These are phyloP conservation scores for Dorcus parallelipipedus DNA, from an alignment of 2,888 invertebrate species.

Conservation along the genomic window DNA sequence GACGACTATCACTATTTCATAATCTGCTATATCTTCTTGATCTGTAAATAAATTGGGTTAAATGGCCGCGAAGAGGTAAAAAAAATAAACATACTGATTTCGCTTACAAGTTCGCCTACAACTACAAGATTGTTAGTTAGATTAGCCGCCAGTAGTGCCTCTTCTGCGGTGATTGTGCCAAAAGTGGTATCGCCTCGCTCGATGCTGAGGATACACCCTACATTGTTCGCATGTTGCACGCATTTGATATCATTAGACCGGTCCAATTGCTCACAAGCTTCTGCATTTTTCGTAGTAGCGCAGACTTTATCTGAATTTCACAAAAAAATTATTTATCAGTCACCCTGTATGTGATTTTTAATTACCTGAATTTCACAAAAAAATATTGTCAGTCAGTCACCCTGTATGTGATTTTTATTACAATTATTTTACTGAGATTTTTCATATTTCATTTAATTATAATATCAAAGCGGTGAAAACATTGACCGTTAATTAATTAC, in stretches of 20 bases:
- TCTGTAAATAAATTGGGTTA: no score
- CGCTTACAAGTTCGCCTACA: constrained; percentile 48
- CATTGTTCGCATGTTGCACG: constrained; percentile 6
- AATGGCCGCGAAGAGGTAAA: no score
- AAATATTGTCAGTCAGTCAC: no score
- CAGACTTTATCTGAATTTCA: constrained; percentile 33
- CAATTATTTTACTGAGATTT: no score
- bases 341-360: no score
- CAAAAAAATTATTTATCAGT: no score
- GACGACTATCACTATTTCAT: constrained; percentile 61
- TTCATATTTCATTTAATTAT: no score
- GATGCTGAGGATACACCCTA: constrained; percentile 59
- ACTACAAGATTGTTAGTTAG: constrained; percentile 49
- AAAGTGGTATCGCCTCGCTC: constrained; percentile 55
- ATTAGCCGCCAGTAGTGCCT: constrained; percentile 54
- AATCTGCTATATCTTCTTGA: constrained; percentile 37
- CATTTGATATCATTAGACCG: constrained; percentile 29
- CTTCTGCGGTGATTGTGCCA: constrained; percentile 61
- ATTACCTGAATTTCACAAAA: no score
- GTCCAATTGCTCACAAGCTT: constrained; percentile 32
- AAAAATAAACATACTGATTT: constrained; percentile 1
- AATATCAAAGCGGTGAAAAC: no score
- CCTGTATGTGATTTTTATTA: no score
- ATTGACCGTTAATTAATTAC: no score
- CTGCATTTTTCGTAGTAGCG: constrained; percentile 13